Evolutionary conservation across 2,888 invertebrate species (phyloP).

Genomic region (Marronus borbonicus): DNA sequence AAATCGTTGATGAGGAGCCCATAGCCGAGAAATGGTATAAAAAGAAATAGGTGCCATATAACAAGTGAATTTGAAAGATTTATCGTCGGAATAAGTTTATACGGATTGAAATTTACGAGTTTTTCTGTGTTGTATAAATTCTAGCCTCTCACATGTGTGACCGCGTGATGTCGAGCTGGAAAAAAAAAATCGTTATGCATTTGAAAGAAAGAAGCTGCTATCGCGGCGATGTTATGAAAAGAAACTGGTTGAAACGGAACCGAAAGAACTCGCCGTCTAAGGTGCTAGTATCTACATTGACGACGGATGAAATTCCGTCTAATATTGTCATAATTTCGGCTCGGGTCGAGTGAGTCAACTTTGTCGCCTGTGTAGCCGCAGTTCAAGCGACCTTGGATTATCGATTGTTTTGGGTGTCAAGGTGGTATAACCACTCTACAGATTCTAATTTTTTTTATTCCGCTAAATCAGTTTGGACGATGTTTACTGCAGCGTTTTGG

Average conservation of each 20-base stretch:
- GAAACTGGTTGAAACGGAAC: conserved; percentile 28
- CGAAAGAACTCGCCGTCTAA: not conserved
- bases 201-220: not conserved
- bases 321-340: conserved; percentile 39
- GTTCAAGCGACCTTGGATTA: conserved; percentile 24
- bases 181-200: conserved; percentile 27
- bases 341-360: conserved; percentile 32
- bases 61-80: conserved; percentile 42
- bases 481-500: too few species aligned
- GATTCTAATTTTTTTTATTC: too few species aligned
- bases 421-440: too few species aligned
- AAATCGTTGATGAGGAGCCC: not conserved
- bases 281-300: not conserved
- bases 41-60: conserved; percentile 12
- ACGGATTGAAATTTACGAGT: conserved; percentile 12
- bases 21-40: not conserved
- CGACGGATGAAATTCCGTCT: conserved; percentile 33
- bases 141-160: not conserved
- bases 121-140: not conserved
- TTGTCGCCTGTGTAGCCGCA: not conserved
- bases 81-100: conserved; percentile 22
- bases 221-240: not conserved
- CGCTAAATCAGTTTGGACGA: too few species aligned
- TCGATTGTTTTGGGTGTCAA: not conserved
- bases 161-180: not conserved